Evolutionary conservation across 2,888 invertebrate species (phyloP).

Genomic region (Carcina quercana): DNA sequence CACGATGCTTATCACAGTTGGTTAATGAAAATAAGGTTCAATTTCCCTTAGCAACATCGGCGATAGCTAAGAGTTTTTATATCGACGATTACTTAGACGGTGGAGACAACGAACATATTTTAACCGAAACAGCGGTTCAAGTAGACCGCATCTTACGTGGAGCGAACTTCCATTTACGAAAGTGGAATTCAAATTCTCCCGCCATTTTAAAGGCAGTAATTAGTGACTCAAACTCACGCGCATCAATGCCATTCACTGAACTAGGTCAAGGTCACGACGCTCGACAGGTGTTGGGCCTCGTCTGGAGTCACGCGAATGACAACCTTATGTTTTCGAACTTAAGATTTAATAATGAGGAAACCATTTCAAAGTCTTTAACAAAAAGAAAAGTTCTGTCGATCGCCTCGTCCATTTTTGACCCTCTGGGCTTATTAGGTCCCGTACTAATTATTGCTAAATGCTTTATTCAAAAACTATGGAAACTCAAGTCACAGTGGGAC

Average conservation of each 20-base stretch:
- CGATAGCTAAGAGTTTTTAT: constrained; percentile 2
- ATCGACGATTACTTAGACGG: constrained; percentile 3
- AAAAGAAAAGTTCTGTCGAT: constrained; percentile 10
- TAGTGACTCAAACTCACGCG: not conserved
- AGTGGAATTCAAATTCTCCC: constrained; percentile 12
- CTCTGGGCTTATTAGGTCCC: constrained; percentile 9
- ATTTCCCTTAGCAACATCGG: constrained; percentile 1
- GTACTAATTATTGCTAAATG: constrained; percentile 7
- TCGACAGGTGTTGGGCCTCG: constrained; percentile 9
- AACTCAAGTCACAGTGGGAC: constrained; percentile 8
- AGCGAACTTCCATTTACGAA: constrained; percentile 8
- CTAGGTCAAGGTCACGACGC: constrained; percentile 4
- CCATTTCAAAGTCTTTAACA: constrained; percentile 2
- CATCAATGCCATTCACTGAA: not conserved
- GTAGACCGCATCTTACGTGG: not conserved
- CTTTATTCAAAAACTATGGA: constrained; percentile 2
- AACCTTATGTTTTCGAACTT: constrained; percentile 2
- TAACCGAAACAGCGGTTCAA: constrained; percentile 1
- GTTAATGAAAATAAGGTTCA: constrained; percentile 3
- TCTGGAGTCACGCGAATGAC: constrained; percentile 6
- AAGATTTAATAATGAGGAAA: not conserved
- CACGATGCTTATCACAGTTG: constrained; percentile 11
- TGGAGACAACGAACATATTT: constrained; percentile 3
- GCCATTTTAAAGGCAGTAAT: not conserved
- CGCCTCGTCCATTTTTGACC: constrained; percentile 9